Base-by-base conservation (phyloP, 2,888 invertebrate species). In the Ichneumon xanthorius region DNA sequence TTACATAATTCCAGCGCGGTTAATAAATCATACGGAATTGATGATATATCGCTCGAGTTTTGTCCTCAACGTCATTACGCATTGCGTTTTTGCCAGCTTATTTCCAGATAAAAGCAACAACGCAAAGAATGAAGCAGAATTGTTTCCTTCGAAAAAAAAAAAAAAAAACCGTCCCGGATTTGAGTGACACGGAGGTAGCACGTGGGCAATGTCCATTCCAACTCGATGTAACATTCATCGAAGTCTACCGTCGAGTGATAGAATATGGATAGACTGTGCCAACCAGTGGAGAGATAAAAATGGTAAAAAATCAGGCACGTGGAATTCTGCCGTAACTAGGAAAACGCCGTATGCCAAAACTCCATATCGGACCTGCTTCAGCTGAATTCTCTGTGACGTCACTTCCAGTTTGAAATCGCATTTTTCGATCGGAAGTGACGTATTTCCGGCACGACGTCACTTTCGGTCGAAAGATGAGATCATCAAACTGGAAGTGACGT, bases 271-370 rank as follows among this genome's bases (percentile, higher is more conserved):
- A 77, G 53, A 67, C 22, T 37, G 53, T 40, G 53, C 14, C 33
- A 19, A 37, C 48, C 53, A 77, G 26, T 9, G 16, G 53, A n/a
- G 55, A 48, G 67, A 77, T 67, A 37, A 77, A 77, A 77, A 77
- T 40, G 50, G 48, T 16, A 6, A 67, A 77, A 67, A 67, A 33
- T 77, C 53, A 19, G 77, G n/a, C 53, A 40, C 11, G 7, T 40
- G 7, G 40, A 2, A 40, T 40, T 40, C 40, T 2, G 40, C 3
- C 9, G 40, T 11, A 11, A 40, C 40, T 2, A 40, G 11, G 11
- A 40, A 40, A 11, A 6, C 40, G 11, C 40, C 11, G 11, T 40
- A 40, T 40, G 11, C 9, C 40, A 40, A 40, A 40, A 40, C 40
- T 11, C 40, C 40, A 40, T 40, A 11, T 40, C 40, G 40, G 3